Percentiles rank a stretch among this genome's conserved stretches.
Evolutionary conservation across 2,797 vertebrate genomes (phyloP).

Genomic region (Antrozous pallidus): DNA sequence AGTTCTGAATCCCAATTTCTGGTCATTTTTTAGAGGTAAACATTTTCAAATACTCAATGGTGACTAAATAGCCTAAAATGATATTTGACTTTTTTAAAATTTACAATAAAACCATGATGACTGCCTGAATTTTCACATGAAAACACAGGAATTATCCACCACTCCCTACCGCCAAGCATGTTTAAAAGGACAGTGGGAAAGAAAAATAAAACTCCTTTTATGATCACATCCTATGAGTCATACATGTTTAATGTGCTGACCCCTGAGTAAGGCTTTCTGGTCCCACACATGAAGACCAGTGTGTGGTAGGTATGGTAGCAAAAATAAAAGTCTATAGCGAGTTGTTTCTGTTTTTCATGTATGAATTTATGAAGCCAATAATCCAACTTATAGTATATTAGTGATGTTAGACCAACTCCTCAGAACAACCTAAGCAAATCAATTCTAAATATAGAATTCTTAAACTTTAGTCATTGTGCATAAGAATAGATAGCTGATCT

Average conservation of each 20-base stretch:
- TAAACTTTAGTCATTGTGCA: neutral
- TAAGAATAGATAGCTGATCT: neutral
- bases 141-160: neutral
- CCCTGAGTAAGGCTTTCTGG: neutral
- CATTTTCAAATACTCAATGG: neutral
- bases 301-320: neutral
- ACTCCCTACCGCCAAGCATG: neutral
- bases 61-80: constrained; percentile 19
- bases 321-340: neutral
- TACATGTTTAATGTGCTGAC: neutral
- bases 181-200: neutral
- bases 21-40: neutral
- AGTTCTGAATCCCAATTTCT: no score
- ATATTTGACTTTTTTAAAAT: neutral
- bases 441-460: neutral
- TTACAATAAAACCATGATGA: neutral
- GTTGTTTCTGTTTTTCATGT: neutral
- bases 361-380: neutral
- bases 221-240: neutral
- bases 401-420: neutral
- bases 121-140: neutral
- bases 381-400: neutral
- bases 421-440: neutral
- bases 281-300: neutral
- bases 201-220: constrained; percentile 1